Base-by-base conservation (phyloP, 1,140 invertebrate genomes). In the Tetramorium parvispinum region DNA sequence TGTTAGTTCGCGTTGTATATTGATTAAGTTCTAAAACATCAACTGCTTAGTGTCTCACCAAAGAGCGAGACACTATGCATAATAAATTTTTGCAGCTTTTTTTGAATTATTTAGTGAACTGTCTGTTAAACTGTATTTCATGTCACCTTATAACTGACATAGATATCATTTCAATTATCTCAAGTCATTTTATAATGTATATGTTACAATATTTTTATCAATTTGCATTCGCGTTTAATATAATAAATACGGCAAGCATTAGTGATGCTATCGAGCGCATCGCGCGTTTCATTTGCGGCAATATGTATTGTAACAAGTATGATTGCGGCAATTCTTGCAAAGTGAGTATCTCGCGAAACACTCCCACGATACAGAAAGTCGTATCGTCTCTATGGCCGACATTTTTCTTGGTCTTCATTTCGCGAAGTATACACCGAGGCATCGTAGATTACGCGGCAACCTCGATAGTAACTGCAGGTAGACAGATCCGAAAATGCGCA, bases 21-120 rank as follows among this genome's bases (percentile, higher is more conserved):
- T 73, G 76, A 89, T 89, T 70, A 86, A 73, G 32, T 88, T 63
- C 37, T 46, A 55, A 75, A 59, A 51, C 53, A 24, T 46, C 49
- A 68, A 11, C 27, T 59, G 57, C 32, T 78, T 24, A 24, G 21
- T 21, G 27, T 43, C 16, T 24, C 4, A 3, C n/a, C 2, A 32
- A 40, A 5, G 68, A 49, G n/a, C 43, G 18, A 51, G 53, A 32
- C 32, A 32, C 8, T 16, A 18, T 51, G 11, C 77, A 7, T 1
- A 49, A 5, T n/a, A 65, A 10, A 27, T 32, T 18, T 59, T 18
- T 37, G 27, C 21, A 24, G 10, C 2, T 13, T 40, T 53, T 68
- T 18, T 27, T 24, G 16, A 5, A 11, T 18, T 18, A 10, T 43
- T 61, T n/a, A 59, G 63, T 27, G n/a, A 40, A 57, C 5, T 55